These are phyloP conservation scores for Tetragnatha versicolor DNA, from an alignment of 1,140 invertebrate genomes.

Conservation along the genomic window DNA sequence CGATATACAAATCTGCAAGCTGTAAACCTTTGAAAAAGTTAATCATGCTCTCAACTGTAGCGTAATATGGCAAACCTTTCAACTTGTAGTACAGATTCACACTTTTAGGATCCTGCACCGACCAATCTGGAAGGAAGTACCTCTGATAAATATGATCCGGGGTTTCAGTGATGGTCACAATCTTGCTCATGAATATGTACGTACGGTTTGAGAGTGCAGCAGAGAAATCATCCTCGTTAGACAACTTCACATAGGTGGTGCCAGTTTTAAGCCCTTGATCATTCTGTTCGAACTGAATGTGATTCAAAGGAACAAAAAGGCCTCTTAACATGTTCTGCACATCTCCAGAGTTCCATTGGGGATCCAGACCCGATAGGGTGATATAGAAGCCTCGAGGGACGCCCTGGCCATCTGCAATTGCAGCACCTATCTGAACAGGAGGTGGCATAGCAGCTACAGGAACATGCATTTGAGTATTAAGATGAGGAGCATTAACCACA, in stretches of 20 bases:
- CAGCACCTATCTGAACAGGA: neutral
- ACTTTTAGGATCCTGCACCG: neutral
- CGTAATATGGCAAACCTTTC: constrained; percentile 74
- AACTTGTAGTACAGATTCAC: constrained; percentile 66
- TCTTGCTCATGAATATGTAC: constrained; percentile 58
- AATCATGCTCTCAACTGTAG: constrained; percentile 78
- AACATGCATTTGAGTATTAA: neutral
- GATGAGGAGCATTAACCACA: neutral
- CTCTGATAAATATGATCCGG: neutral
- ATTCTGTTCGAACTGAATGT: constrained; percentile 86
- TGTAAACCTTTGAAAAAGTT: constrained; percentile 78
- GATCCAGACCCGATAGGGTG: constrained; percentile 68
- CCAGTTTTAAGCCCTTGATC: constrained; percentile 75
- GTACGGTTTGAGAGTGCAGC: constrained; percentile 72
- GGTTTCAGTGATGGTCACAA: constrained; percentile 59
- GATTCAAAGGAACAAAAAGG: constrained; percentile 79
- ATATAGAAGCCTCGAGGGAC: neutral
- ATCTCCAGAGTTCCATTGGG: constrained; percentile 72
- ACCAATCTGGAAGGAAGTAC: constrained; percentile 6
- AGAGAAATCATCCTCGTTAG: constrained; percentile 70
- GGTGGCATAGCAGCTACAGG: neutral
- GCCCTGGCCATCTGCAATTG: neutral
- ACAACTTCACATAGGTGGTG: constrained; percentile 81
- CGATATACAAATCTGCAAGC: constrained; percentile 73
- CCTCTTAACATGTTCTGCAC: constrained; percentile 82